Evolutionary conservation across 2,888 invertebrate genomes (phyloP).

Genomic region (Lycia hirtaria): DNA sequence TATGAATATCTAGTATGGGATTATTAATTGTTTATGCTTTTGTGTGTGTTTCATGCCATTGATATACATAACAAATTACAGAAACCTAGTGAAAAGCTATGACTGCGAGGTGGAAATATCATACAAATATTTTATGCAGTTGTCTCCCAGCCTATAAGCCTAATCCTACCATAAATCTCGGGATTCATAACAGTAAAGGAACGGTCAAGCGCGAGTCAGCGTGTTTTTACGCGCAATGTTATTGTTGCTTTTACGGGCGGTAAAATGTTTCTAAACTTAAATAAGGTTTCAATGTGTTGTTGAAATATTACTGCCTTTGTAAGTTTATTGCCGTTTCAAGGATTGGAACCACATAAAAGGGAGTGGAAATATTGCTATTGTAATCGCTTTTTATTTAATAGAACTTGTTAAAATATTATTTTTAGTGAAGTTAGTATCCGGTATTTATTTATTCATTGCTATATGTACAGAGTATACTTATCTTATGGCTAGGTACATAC

Average conservation of each 20-base stretch:
- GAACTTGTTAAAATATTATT: too few species aligned
- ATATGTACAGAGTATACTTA: too few species aligned
- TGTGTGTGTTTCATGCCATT: too few species aligned
- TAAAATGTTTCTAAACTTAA: conserved; percentile 31
- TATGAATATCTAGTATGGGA: too few species aligned
- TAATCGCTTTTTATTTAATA: not conserved
- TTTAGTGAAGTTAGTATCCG: too few species aligned
- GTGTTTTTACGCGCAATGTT: conserved; percentile 22
- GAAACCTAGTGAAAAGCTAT: too few species aligned
- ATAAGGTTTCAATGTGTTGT: conserved; percentile 18
- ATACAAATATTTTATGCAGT: not conserved
- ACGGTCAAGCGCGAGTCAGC: conserved; percentile 32
- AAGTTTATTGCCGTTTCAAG: conserved; percentile 15
- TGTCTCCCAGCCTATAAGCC: conserved; percentile 14
- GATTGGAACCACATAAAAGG: not conserved
- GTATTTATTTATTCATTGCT: too few species aligned
- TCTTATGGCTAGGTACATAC: too few species aligned
- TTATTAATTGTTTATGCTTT: too few species aligned
- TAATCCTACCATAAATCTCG: conserved; percentile 29
- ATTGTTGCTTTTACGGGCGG: conserved; percentile 27
- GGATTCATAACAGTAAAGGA: conserved; percentile 31
- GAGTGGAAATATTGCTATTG: not conserved
- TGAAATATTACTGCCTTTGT: conserved; percentile 8
- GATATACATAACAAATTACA: too few species aligned
- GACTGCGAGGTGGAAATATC: not conserved